These are phyloP conservation scores for Branchinecta lynchi DNA, from an alignment of 1,140 invertebrate species.

Conservation along the genomic window DNA sequence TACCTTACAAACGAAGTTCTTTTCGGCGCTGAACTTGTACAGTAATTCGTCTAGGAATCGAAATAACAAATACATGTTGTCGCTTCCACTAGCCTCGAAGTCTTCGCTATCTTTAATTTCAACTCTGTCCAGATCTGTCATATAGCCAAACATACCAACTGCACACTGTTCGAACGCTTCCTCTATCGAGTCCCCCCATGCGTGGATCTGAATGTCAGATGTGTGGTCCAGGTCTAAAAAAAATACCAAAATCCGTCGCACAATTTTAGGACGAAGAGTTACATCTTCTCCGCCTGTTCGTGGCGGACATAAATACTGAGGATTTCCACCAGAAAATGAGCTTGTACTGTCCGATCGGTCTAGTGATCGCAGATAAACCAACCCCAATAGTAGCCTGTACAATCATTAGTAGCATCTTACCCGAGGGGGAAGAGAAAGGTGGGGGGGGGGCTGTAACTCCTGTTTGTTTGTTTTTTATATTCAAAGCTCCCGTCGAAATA, in stretches of 20 bases:
- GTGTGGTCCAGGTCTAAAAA: constrained; percentile 88
- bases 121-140: constrained; percentile 79
- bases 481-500: too few species aligned
- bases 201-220: constrained; percentile 88
- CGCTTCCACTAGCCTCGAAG: constrained; percentile 70
- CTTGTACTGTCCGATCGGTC: too few species aligned
- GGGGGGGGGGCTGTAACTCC: too few species aligned
- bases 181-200: constrained; percentile 71
- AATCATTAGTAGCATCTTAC: too few species aligned
- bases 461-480: too few species aligned
- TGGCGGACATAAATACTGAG: background rate
- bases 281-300: background rate
- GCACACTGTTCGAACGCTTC: constrained; percentile 93
- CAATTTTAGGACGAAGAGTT: background rate
- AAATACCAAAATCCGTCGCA: constrained; percentile 22
- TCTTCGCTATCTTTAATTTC: constrained; percentile 58
- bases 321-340: constrained; percentile 7
- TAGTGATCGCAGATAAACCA: too few species aligned
- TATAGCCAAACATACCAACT: constrained; percentile 79
- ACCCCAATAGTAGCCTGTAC: too few species aligned
- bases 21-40: constrained; percentile 82
- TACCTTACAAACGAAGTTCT: constrained; percentile 55
- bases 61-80: constrained; percentile 72
- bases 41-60: constrained; percentile 90
- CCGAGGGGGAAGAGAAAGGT: too few species aligned